Conservation (phyloP, 1,140 invertebrate genomes). For the Atta colombica region DNA sequence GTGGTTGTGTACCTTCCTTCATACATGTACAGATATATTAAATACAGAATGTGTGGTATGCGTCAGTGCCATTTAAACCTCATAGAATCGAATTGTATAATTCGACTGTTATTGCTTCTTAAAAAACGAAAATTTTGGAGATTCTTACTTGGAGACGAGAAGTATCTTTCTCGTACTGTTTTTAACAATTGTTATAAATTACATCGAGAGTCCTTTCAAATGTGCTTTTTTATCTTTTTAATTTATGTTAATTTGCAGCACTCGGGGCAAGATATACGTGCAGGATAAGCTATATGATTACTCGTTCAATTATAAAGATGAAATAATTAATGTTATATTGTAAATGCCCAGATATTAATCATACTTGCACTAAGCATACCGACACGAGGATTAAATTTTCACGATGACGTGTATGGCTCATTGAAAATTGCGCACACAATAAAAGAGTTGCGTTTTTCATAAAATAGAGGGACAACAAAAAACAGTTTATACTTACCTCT, state of each 20-base stretch:
- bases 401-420: conserved; percentile 15
- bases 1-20: conserved; percentile 41
- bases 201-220: conserved; percentile 27
- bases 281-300: background rate
- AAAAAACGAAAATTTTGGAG: conserved; percentile 8
- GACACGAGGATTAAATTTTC: conserved; percentile 20
- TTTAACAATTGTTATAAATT: background rate
- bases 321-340: conserved; percentile 24
- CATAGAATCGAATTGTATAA: conserved; percentile 21
- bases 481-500: conserved; percentile 42
- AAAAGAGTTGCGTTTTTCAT: conserved; percentile 47
- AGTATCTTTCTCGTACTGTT: background rate
- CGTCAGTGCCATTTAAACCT: conserved; percentile 36
- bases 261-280: background rate
- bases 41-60: conserved; percentile 40
- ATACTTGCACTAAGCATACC: background rate
- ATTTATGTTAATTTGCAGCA: conserved; percentile 20
- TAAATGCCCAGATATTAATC: background rate
- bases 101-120: conserved; percentile 23
- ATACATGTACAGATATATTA: conserved; percentile 33
- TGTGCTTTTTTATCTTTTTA: conserved; percentile 34
- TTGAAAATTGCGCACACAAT: conserved; percentile 9
- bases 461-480: conserved; percentile 20
- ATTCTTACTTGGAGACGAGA: background rate
- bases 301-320: background rate